A percentile compares a stretch with the other conserved stretches of the same genome.
phyloP scores from a whole-genome alignment of 2,113 vertebrate species.

The Gasterosteus aculeatus region DNA sequence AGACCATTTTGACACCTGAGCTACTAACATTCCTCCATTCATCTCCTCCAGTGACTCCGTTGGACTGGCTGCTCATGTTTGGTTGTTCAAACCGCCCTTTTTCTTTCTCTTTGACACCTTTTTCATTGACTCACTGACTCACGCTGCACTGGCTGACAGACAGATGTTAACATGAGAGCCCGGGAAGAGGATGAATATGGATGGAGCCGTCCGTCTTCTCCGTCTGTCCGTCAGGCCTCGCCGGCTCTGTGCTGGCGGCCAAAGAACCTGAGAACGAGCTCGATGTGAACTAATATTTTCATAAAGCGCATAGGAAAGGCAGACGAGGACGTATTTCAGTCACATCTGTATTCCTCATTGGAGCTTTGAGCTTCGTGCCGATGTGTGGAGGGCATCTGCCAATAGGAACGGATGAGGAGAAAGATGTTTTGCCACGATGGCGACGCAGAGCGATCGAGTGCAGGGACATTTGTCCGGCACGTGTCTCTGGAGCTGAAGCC shows the following conservation, averaged over 20 bases:
- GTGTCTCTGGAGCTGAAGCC: not conserved
- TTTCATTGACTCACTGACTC: constrained; percentile 63
- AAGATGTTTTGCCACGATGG: not conserved
- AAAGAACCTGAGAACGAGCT: constrained; percentile 47
- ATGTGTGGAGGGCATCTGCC: constrained; percentile 13
- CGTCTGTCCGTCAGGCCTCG: constrained; percentile 62
- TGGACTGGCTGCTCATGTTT: constrained; percentile 53
- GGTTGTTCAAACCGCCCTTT: constrained; percentile 47
- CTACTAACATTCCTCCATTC: constrained; percentile 62
- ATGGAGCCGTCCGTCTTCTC: constrained; percentile 53
- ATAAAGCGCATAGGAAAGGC: not conserved
- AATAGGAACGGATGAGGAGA: not conserved
- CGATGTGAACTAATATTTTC: constrained; percentile 34
- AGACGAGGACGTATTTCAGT: constrained; percentile 15
- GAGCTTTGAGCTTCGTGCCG: constrained; percentile 30
- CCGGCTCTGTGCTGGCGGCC: constrained; percentile 42
- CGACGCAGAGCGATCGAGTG: not conserved
- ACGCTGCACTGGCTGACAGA: constrained; percentile 61
- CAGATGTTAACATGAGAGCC: constrained; percentile 67
- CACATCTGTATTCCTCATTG: not conserved
- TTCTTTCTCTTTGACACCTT: constrained; percentile 53
- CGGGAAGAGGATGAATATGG: constrained; percentile 75
- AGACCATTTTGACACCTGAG: constrained; percentile 62
- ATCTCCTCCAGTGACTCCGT: constrained; percentile 60
- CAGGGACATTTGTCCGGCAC: not conserved